phyloP scores from a whole-genome alignment of 2,113 vertebrate species.

The Lophotis ruficrista region DNA sequence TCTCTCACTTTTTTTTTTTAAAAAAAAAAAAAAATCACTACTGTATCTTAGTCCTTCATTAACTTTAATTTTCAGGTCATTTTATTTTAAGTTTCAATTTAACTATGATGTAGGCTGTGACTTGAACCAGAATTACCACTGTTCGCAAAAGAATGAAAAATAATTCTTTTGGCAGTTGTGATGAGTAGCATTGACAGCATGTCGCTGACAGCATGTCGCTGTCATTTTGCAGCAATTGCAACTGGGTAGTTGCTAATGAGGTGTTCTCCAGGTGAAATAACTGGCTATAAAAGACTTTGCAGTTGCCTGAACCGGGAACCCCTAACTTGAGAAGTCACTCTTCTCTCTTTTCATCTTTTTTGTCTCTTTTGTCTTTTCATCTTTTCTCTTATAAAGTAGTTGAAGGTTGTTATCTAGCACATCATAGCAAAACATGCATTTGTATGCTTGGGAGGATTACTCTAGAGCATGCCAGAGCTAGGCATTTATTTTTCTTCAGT shows the following conservation, averaged over 20 bases:
- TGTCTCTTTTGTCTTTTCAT: neutral
- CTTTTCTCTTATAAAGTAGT: neutral
- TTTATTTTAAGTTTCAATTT: neutral
- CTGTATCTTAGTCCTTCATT: neutral
- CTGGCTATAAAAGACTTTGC: neutral
- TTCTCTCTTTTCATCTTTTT: neutral
- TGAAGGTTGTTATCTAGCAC: neutral
- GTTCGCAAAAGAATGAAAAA: neutral
- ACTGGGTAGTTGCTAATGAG: neutral
- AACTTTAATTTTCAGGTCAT: neutral
- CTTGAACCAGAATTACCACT: neutral
- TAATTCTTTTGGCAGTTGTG: neutral
- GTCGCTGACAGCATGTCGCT: too few relatives aligned
- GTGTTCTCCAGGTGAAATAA: neutral
- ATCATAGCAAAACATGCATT: neutral
- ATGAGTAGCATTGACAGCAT: neutral
- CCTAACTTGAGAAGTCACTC: neutral
- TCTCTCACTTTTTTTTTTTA: neutral
- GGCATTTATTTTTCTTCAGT: neutral
- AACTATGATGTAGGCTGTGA: neutral
- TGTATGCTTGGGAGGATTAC: neutral
- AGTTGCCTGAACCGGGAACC: neutral
- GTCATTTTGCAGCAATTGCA: neutral
- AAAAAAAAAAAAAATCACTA: neutral
- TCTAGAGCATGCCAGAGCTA: neutral